Base-by-base conservation (phyloP, 2,797 vertebrate genomes). In the Pangasius djambal region DNA sequence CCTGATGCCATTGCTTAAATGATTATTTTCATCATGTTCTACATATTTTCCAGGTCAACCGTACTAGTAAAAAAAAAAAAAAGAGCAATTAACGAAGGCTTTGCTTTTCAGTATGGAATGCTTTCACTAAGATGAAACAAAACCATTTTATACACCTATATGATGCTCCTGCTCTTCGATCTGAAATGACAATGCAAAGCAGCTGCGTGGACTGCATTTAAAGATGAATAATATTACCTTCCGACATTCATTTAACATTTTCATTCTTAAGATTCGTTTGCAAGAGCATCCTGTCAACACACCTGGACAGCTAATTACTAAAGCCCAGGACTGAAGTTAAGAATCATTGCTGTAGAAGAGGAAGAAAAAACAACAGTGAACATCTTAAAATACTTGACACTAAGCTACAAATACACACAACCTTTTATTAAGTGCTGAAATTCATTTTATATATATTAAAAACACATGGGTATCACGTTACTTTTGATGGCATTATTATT, bases 401-500 rank as follows among this genome's bases (percentile, higher is more conserved):
- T 55, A 48, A 83, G 28, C 89, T 94, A 95, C 92, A 95, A 95
- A 93, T 84, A 90, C 89, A 96, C 94, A 94, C 90, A 91, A 91
- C 88, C 93, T 94, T 95, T 94, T 95, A 95, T 96, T 95, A 94
- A 93, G 96, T 97, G 96, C 94, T 94, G 93, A 95, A 95, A 95
- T 94, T 92, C 93, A 94, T 95, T 95, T 95, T 94, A 96, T 96
- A 97, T 96, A 85, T 96, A 96, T 95, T 96, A 96, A 96, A 97
- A 96, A 96, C 93, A 96, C 92, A 95, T 95, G 95, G 96, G 95
- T 86, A 95, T 94, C 93, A 93, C 90, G 92, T 93, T 95, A 93
- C 90, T 95, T 92, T 95, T 95, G 91, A 94, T 91, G 90, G 89
- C 93, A 90, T 91, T 93, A 95, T 92, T 93, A 91, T 93, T 95